Percentiles rank a stretch among this genome's conserved stretches.
These are phyloP conservation scores for Mercenaria mercenaria DNA, from an alignment of 1,140 invertebrate species.

Conservation along the genomic window DNA sequence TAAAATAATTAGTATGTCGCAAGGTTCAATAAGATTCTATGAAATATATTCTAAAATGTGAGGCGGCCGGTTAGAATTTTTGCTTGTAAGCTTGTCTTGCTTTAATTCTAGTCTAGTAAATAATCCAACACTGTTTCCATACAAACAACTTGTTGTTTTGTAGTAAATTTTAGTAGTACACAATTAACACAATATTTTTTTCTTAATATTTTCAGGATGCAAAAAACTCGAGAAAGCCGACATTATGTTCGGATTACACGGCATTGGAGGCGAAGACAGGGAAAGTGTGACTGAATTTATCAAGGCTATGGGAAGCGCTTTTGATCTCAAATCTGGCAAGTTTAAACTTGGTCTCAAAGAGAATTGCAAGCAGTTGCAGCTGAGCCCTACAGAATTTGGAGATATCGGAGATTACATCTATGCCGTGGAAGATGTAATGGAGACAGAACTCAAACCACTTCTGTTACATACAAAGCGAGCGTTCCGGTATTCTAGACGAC, in stretches of 20 bases:
- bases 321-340: not conserved
- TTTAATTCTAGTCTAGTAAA: no score
- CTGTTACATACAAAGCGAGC: not conserved
- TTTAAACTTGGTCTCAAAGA: slow-evolving; percentile 8
- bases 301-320: not conserved
- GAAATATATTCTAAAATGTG: no score
- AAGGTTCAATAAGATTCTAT: no score
- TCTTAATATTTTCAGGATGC: not conserved
- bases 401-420: not conserved
- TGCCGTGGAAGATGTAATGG: not conserved
- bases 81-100: no score
- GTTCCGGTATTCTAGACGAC: not conserved
- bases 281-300: not conserved
- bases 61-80: no score
- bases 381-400: not conserved
- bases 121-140: no score
- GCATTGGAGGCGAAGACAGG: not conserved
- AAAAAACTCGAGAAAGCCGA: not conserved
- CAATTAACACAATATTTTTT: no score
- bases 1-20: no score
- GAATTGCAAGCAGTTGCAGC: not conserved
- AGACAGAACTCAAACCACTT: not conserved
- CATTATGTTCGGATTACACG: not conserved
- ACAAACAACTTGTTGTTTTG: no score
- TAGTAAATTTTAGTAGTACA: no score